A percentile compares a stretch with the other conserved stretches of the same genome.
These are phyloP conservation scores for Chorisops tibialis DNA, from an alignment of 2,888 invertebrate species.

Conservation along the genomic window DNA sequence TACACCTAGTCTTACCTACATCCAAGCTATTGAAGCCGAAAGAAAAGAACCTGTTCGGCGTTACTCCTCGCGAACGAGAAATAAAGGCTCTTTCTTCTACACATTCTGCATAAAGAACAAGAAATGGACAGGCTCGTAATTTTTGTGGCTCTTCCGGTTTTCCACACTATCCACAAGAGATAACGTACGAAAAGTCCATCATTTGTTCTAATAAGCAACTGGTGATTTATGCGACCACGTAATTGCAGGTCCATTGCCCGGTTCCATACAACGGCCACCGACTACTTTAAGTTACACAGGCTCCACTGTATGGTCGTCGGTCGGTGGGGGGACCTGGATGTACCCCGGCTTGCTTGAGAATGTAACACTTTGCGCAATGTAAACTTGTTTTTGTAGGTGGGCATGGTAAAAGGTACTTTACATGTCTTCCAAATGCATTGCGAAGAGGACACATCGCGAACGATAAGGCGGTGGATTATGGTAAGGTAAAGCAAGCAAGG, in stretches of 20 bases:
- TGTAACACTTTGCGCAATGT: slow-evolving; percentile 10
- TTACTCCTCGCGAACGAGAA: neutral
- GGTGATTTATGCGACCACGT: slow-evolving; percentile 22
- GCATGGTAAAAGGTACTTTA: neutral
- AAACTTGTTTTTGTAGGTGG: slow-evolving; percentile 17
- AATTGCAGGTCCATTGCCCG: slow-evolving; percentile 15
- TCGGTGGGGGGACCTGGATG: too few species aligned
- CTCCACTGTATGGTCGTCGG: too few species aligned
- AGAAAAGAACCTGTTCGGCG: slow-evolving; percentile 4
- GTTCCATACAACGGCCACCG: neutral
- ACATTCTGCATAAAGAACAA: slow-evolving; percentile 16
- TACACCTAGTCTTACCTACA: neutral
- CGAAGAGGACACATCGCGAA: too few species aligned
- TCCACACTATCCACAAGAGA: neutral
- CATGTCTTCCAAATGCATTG: too few species aligned
- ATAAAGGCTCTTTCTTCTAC: neutral
- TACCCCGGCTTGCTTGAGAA: too few species aligned
- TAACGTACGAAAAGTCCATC: neutral
- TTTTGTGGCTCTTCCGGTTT: slow-evolving; percentile 18
- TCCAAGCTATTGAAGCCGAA: neutral
- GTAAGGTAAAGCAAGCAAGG: neutral
- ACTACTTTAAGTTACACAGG: neutral
- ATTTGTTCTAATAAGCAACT: slow-evolving; percentile 25
- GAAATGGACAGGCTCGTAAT: slow-evolving; percentile 18
- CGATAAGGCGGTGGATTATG: neutral